These are phyloP conservation scores for Salminus brasiliensis DNA, from an alignment of 2,113 vertebrate species.

Conservation along the genomic window DNA sequence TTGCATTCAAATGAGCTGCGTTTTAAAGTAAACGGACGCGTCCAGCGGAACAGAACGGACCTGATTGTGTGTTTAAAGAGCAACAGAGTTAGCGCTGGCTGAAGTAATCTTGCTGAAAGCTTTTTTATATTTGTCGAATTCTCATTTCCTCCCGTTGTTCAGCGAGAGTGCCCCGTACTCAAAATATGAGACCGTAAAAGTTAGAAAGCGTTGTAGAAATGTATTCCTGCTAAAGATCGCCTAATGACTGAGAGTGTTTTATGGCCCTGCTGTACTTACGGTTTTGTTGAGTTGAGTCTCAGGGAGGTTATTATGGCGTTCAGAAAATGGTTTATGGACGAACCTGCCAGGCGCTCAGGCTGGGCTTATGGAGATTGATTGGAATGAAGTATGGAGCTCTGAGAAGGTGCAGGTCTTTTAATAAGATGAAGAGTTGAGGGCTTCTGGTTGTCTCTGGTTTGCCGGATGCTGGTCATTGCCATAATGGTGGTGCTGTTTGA, in stretches of 20 bases:
- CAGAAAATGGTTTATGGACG: not conserved
- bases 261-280: constrained; percentile 54
- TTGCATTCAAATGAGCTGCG: not conserved
- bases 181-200: constrained; percentile 27
- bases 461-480: not conserved
- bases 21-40: not conserved
- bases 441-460: not conserved
- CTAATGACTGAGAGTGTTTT: constrained; percentile 47
- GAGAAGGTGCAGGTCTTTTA: not conserved
- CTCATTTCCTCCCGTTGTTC: constrained; percentile 59
- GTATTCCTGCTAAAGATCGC: not conserved
- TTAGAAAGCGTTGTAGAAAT: constrained; percentile 46
- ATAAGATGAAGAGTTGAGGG: not conserved
- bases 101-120: constrained; percentile 73
- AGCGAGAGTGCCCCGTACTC: constrained; percentile 29
- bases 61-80: constrained; percentile 42
- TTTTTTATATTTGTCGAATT: constrained; percentile 56
- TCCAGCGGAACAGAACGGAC: not conserved
- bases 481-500: not conserved
- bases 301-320: constrained; percentile 57
- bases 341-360: not conserved
- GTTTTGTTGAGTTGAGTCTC: constrained; percentile 7
- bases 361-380: not conserved
- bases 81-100: constrained; percentile 21
- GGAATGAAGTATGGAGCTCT: not conserved